Evolutionary conservation across 2,797 vertebrate genomes (phyloP), one percentile per base, ranked within the genome.

Genomic region (Micromesistius poutassou): DNA sequence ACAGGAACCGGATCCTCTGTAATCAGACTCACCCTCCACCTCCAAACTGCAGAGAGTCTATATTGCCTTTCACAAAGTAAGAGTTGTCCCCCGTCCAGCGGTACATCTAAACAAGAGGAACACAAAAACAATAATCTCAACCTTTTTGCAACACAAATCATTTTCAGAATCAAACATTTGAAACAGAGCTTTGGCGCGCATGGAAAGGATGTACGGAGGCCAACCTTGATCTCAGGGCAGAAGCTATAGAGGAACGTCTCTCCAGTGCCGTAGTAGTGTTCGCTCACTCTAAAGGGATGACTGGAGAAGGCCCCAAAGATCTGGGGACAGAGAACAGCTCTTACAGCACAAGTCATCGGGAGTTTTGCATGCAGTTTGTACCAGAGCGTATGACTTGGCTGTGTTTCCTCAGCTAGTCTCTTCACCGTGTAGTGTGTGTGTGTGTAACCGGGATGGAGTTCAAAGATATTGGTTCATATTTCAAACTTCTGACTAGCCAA

Each of bases 61-160:
- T 95, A 85, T 97, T 96, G 90, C 98, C 98, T 25, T 98, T 99
- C 84, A 99, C 97, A 89, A 99, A 99, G 90, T 99, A 99, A 0
- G 97, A 99, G 84, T 99, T 99, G 87, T 99, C 98, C 74, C 98
- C 98, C 30, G 95, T 97, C 98, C 98, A 99, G 81, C 95, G 96
- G 82, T 95, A 99, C 78, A 97, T 94, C 98, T 99, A 85, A 62
- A 0, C 46, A 1, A 78, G 12, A 35, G 10, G 2, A 62, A 9
- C 9, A 25, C 55, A 62, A 25, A 62, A 2, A 62, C 6, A n/a
- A n/a, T 62, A 6, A 62, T 25, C 16, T 55, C 55, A 25, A 6
- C 55, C 22, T 8, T 25, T 62, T n/a, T 25, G 22, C 55, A 62
- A 62, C 3, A 25, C 55, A 2, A 8, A 7, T 62, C 5, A 19